A percentile compares a stretch with the other conserved stretches of the same genome.
Conservation (phyloP, 2,888 invertebrate genomes). For the Meandrusa payeni region DNA sequence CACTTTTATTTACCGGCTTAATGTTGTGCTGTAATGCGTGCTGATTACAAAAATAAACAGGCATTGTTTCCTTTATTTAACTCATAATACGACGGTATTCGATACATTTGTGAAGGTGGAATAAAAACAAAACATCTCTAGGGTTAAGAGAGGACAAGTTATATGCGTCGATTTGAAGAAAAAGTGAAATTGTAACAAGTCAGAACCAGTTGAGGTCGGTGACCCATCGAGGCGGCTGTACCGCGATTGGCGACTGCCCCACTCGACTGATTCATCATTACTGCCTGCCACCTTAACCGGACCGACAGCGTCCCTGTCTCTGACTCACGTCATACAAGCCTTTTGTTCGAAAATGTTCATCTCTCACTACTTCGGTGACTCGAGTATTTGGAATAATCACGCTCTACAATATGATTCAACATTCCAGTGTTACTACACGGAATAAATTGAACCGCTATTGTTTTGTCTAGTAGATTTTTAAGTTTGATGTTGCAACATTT, state of each 20-base stretch:
- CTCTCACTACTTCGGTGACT: constrained; percentile 1
- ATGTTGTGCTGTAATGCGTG: not conserved
- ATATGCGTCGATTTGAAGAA: constrained; percentile 43
- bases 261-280: constrained; percentile 64
- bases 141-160: constrained; percentile 22
- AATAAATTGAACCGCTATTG: no score
- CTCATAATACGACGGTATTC: no score
- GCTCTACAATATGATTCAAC: constrained; percentile 2
- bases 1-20: constrained; percentile 4
- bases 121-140: constrained; percentile 18
- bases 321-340: constrained; percentile 39
- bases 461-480: no score
- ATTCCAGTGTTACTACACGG: no score
- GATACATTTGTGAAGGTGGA: no score
- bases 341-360: constrained; percentile 29
- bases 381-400: constrained; percentile 7
- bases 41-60: not conserved
- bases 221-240: constrained; percentile 57
- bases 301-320: constrained; percentile 35
- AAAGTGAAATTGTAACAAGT: constrained; percentile 77
- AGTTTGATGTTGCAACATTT: no score
- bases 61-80: no score
- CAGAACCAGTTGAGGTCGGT: constrained; percentile 74
- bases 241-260: constrained; percentile 53
- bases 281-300: constrained; percentile 45